Evolutionary conservation across 1,140 invertebrate species (phyloP).

Genomic region (Dendrolimus kikuchii): DNA sequence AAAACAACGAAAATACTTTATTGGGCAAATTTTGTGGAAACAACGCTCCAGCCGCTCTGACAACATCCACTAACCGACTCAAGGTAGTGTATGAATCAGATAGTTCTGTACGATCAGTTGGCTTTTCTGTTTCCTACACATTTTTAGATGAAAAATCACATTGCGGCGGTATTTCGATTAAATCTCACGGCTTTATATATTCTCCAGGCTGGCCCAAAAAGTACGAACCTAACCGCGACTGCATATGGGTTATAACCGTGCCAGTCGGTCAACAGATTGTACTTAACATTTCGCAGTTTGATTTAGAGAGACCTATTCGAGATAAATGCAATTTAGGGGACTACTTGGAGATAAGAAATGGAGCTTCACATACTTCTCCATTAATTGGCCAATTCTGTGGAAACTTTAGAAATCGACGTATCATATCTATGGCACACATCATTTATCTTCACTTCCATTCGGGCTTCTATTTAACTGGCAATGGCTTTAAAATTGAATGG

Average conservation of each 20-base stretch:
- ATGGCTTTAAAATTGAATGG: conserved; percentile 83
- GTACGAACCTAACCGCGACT: conserved; percentile 80
- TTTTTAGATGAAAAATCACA: conserved; percentile 77
- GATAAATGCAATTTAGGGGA: conserved; percentile 77
- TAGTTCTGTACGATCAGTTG: conserved; percentile 69
- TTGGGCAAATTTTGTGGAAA: conserved; percentile 82
- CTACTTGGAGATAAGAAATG: conserved; percentile 88
- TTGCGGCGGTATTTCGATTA: conserved; percentile 84
- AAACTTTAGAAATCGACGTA: conserved; percentile 71
- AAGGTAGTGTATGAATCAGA: conserved; percentile 82
- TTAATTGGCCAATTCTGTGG: conserved; percentile 84
- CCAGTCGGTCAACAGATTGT: conserved; percentile 78
- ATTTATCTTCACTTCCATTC: conserved; percentile 81
- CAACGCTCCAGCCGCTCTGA: conserved; percentile 77
- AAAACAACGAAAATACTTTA: conserved; percentile 29
- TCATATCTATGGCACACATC: conserved; percentile 80
- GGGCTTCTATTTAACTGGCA: conserved; percentile 71
- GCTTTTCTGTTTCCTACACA: conserved; percentile 82
- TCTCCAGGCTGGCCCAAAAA: conserved; percentile 82
- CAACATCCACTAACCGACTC: conserved; percentile 78
- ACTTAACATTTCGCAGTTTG: conserved; percentile 81
- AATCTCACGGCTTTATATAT: conserved; percentile 77
- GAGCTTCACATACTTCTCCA: conserved; percentile 77
- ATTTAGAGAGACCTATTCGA: conserved; percentile 75
- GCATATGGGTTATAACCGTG: conserved; percentile 83